A percentile compares a stretch with the other conserved stretches of the same genome.
phyloP scores from a whole-genome alignment of 2,797 vertebrate genomes.

The Gadopsis marmoratus region DNA sequence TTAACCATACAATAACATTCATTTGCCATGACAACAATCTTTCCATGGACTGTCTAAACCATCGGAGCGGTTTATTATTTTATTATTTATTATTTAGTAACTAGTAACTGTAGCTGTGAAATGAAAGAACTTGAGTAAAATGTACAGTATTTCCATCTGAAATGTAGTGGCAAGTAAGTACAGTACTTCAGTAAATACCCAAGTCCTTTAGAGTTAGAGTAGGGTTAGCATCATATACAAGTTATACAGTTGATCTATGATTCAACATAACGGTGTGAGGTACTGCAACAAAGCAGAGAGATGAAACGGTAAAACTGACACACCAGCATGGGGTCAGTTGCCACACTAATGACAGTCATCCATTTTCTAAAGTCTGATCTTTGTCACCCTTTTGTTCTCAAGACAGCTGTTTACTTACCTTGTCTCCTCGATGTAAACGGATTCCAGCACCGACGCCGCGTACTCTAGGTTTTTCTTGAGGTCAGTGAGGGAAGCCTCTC shows the following conservation, averaged over 20 bases:
- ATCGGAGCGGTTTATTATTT: not conserved
- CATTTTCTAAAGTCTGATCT: slow-evolving; percentile 31
- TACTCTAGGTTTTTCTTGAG: slow-evolving; percentile 99
- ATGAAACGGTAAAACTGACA: slow-evolving; percentile 10
- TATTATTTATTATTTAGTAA: not conserved
- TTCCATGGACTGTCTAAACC: not conserved
- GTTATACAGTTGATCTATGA: not conserved
- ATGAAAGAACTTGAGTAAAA: not conserved
- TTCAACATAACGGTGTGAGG: not conserved
- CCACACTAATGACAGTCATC: slow-evolving; percentile 31
- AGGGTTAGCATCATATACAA: not conserved
- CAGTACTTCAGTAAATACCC: not conserved
- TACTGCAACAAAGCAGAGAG: not conserved
- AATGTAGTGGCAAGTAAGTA: not conserved
- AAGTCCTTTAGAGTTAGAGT: not conserved
- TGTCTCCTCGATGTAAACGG: slow-evolving; percentile 97
- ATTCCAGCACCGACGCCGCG: slow-evolving; percentile 95
- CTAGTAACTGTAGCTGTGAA: not conserved
- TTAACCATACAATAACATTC: not conserved
- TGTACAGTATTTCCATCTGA: not conserved
- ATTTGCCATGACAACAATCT: not conserved
- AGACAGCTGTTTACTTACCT: slow-evolving; percentile 84
- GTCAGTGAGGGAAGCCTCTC: slow-evolving; percentile 94
- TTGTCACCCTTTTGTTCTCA: slow-evolving; percentile 16
- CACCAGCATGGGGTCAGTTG: slow-evolving; percentile 13